Conservation (phyloP, 2,113 vertebrate genomes). For the Sphyrna mokarran region DNA sequence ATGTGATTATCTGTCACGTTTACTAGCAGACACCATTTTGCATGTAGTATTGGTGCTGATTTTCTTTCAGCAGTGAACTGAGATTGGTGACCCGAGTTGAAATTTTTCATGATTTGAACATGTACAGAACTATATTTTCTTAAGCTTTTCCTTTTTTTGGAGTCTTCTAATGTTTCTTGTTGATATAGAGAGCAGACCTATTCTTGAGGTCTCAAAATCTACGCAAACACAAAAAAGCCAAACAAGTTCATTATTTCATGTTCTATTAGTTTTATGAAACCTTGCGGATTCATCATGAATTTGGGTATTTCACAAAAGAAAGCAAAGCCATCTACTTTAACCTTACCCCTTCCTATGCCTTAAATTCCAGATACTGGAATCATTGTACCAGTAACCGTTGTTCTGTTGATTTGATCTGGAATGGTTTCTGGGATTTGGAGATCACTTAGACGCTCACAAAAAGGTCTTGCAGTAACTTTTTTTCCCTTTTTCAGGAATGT, state of each 20-base stretch:
- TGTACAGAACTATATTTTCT: background rate
- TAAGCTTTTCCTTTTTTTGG: background rate
- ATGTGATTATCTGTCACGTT: background rate
- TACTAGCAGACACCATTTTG: background rate
- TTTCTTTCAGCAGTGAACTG: background rate
- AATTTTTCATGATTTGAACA: background rate
- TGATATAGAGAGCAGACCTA: background rate
- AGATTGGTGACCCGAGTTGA: background rate
- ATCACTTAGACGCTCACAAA: background rate
- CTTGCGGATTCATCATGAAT: background rate
- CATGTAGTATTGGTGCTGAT: too few relatives aligned
- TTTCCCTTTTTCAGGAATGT: constrained; percentile 73
- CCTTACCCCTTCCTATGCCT: background rate
- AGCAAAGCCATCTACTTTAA: background rate
- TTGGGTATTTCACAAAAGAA: background rate
- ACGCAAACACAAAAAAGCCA: background rate
- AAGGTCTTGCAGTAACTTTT: background rate
- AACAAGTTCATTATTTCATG: background rate
- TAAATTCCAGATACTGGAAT: background rate
- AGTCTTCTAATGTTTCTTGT: background rate
- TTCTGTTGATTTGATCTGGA: background rate
- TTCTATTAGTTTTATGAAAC: background rate
- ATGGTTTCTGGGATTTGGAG: background rate
- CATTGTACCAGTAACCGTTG: background rate
- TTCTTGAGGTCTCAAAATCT: background rate